Percentiles rank a stretch among this genome's conserved stretches.
phyloP scores from a whole-genome alignment of 1,140 invertebrate genomes.

The Holotrichia oblita region DNA sequence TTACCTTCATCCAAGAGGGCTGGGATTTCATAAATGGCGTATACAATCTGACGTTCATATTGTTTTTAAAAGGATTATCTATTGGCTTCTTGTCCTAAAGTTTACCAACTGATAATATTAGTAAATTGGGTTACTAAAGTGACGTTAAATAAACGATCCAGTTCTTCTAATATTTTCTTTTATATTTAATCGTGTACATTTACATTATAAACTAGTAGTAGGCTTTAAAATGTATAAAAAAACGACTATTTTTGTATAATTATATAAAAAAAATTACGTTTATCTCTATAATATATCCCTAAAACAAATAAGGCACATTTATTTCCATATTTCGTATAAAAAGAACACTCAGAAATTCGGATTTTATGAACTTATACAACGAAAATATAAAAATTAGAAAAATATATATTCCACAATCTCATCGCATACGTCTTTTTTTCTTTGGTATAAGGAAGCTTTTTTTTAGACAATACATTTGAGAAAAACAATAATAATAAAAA shows the following conservation, averaged over 20 bases:
- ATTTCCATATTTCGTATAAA: constrained; percentile 4
- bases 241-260: neutral
- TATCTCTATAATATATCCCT: neutral
- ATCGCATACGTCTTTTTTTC: neutral
- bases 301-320: constrained; percentile 5
- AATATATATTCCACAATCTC: constrained; percentile 9
- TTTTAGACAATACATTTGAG: neutral
- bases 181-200: neutral
- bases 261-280: constrained; percentile 1
- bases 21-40: no score
- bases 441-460: constrained; percentile 28
- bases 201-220: neutral
- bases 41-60: no score
- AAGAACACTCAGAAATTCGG: neutral
- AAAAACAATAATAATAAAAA: neutral
- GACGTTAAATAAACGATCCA: no score
- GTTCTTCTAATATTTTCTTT: neutral
- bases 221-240: neutral
- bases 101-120: no score
- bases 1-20: no score
- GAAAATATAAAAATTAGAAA: constrained; percentile 20
- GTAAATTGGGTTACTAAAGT: no score
- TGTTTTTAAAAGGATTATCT: no score
- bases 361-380: neutral
- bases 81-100: no score